Percentiles rank a stretch among this genome's conserved stretches.
phyloP scores from a whole-genome alignment of 2,888 invertebrate genomes.

The Perithous albicinctus region DNA sequence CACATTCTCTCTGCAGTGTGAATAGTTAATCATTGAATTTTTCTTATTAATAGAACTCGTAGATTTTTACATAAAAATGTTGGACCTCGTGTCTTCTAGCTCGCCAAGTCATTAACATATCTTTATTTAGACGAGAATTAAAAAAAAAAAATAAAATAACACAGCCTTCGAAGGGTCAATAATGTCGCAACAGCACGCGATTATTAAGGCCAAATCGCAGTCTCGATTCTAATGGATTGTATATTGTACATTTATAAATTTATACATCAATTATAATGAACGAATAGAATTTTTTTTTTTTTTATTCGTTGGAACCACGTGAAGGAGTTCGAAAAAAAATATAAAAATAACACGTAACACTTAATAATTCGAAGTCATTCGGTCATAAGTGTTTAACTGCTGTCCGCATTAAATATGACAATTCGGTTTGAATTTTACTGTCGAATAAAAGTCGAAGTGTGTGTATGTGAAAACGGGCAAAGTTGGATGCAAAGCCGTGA shows the following conservation, averaged over 20 bases:
- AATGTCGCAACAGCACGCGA: not conserved
- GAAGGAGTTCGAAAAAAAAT: not conserved
- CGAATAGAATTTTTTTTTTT: too few relatives aligned
- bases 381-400: not conserved
- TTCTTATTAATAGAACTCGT: not conserved
- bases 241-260: not conserved
- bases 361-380: not conserved
- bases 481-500: not conserved
- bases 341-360: not conserved
- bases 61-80: not conserved
- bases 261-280: not conserved
- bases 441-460: not conserved
- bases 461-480: not conserved
- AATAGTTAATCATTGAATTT: not conserved
- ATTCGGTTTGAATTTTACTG: not conserved
- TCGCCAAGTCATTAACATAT: not conserved
- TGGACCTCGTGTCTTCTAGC: not conserved
- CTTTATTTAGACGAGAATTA: not conserved
- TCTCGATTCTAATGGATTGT: not conserved
- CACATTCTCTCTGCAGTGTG: too few relatives aligned
- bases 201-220: not conserved
- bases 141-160: not conserved
- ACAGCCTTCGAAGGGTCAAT: not conserved
- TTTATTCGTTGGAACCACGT: not conserved
- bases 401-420: not conserved